Evolutionary conservation across 1,140 invertebrate species (phyloP), one percentile per base, ranked within the genome.

Genomic region (Drosophila kanapiae): DNA sequence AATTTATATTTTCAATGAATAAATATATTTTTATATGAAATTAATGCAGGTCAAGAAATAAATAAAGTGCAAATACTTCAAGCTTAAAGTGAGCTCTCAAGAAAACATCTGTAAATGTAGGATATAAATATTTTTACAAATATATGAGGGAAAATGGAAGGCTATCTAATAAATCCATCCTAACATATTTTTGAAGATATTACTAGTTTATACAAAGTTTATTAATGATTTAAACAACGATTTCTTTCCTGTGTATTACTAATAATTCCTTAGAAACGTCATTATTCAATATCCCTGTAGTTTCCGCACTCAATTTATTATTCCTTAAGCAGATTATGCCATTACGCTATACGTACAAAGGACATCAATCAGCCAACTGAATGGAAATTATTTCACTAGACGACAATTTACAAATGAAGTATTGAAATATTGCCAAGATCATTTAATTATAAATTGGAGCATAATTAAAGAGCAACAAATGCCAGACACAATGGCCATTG

Each of bases 391-490:
- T 53, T 69, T 29, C 62, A 69, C 45, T 43, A 31, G 62, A 45
- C 29, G 63, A 65, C 48, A 31, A 53, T 35, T 60, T 38, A 33
- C 47, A 47, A 40, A 13, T 71, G 43, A 59, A 64, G 18, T 69
- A 69, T 69, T 53, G 61, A 65, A 69, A 70, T 67, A 70, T 54
- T 29, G 47, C 62, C 67, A 67, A 56, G 63, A 68, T 70, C 67
- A 47, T 68, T 68, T 70, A 68, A 70, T 70, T 70, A 68, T 70
- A 68, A 68, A 70, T 45, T 68, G 48, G n/a, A 16, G 48, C 67
- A 54, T 68, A 70, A 70, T 70, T 67, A 69, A 69, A 69, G 62
- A 69, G 61, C 67, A 67, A 53, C n/a, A 65, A 62, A 31, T 60
- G 61, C 61, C 27, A 63, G 33, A 33, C 53, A 62, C 63, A 67